Base-by-base conservation (phyloP, 1,140 invertebrate species). In the Phocides pigmalion region DNA sequence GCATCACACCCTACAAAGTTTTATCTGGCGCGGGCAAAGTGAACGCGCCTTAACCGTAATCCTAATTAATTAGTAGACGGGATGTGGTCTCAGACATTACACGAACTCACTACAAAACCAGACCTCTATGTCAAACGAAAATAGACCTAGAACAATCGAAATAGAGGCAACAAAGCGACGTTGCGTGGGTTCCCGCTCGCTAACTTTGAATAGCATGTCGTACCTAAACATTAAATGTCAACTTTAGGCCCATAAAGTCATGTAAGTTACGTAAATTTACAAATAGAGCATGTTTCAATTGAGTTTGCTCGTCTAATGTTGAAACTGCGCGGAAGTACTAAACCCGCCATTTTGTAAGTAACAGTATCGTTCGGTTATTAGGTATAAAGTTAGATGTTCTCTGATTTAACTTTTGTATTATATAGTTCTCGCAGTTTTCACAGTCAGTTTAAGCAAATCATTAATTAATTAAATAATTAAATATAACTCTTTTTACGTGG, bases 51-150 rank as follows among this genome's bases (percentile, higher is more conserved):
- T 70, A 76, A 72, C 71, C 62, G 72, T 82, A 86, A 86, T 88
- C 82, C 82, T 86, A 84, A 88, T 88, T 86, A 86, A 88, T 88
- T 86, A 86, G 70, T 74, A 71, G 70, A 80, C 72, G 76, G 70
- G 71, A 74, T 77, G 72, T 77, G 73, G 76, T 73, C 67, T 70
- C 70, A 78, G 68, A 79, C 72, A 66, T 74, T 74, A 75, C 63
- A 75, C 67, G 66, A 80, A 70, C 72, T 64, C 54, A 44, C 58
- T 72, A 78, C 76, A 70, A 68, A 73, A 65, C 44, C 58, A 68
- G 44, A 54, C 53, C 46, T 62, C 41, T 20, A 12, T 8, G 20
- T 54, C n/a, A 56, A 5, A 51, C 62, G 19, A 68, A 59, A 51
- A 46, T 58, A 53, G 35, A 22, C 53, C 25, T 39, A 44, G 28